Evolutionary conservation across 2,113 vertebrate species (phyloP).

Genomic region (Phaetusa simplex): DNA sequence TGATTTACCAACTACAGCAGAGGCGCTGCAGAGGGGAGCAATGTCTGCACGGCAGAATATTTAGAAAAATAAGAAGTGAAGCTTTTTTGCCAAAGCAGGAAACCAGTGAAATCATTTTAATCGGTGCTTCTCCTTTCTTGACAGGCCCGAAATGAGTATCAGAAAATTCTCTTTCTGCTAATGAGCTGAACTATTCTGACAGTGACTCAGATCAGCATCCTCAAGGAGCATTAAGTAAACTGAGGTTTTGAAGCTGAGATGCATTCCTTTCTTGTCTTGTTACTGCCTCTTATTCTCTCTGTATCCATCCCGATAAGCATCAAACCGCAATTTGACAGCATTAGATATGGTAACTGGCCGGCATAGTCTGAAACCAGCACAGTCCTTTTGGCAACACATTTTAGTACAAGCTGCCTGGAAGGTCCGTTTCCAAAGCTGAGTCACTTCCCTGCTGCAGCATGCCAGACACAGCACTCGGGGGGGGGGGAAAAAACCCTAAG

Average conservation of each 20-base stretch:
- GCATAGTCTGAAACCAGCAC: constrained; percentile 9
- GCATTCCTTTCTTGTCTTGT: neutral
- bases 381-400: constrained; percentile 21
- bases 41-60: neutral
- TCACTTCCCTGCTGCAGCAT: constrained; percentile 43
- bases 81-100: neutral
- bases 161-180: constrained; percentile 31
- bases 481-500: neutral
- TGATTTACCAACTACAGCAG: neutral
- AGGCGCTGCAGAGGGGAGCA: neutral
- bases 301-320: neutral
- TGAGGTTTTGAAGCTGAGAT: neutral
- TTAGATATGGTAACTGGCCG: neutral
- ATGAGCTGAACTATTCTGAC: neutral
- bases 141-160: neutral
- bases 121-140: neutral
- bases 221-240: neutral
- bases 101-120: neutral
- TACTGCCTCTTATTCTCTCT: neutral
- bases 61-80: neutral
- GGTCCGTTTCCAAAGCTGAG: constrained; percentile 23
- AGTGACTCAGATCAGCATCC: neutral
- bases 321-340: constrained; percentile 5
- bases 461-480: neutral
- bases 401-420: constrained; percentile 48